Conservation (phyloP, 2,113 vertebrate genomes). For the Sturnus vulgaris region DNA sequence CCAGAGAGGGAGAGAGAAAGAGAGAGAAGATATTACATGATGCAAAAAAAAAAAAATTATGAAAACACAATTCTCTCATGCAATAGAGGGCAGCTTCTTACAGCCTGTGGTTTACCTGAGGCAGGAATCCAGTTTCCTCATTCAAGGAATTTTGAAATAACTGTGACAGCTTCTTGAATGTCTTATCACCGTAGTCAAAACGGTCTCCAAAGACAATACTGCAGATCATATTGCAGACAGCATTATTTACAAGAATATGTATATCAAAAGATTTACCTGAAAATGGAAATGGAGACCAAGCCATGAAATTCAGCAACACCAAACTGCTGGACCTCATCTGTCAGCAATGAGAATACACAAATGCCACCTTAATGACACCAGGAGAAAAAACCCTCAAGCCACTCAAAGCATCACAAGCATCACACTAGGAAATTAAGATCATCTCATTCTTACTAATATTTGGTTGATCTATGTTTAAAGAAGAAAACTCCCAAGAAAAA, state of each 20-base stretch:
- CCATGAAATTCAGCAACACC: not conserved
- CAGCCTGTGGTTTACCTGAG: conserved; percentile 41
- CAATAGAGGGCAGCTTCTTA: not conserved
- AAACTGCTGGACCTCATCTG: not conserved
- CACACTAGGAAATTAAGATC: not conserved
- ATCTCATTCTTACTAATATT: not conserved
- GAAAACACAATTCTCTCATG: not conserved
- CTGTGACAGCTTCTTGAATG: conserved; percentile 19
- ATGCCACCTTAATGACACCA: not conserved
- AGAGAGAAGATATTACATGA: not conserved
- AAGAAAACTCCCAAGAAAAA: not conserved
- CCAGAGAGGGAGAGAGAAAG: not conserved
- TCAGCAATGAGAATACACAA: not conserved
- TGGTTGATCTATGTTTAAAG: not conserved
- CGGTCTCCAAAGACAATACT: conserved; percentile 42
- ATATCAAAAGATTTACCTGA: conserved; percentile 63
- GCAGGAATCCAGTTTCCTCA: not conserved
- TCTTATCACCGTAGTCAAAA: conserved; percentile 58
- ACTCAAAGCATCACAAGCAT: not conserved
- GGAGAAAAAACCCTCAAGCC: not conserved
- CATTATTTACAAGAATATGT: not conserved
- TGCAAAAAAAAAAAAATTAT: not conserved
- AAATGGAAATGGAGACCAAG: not conserved
- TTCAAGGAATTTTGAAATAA: not conserved
- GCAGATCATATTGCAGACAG: conserved; percentile 65